Conservation (phyloP, 35 echinoderm and acorn worm species). For the Nesometra sesokonis region DNA sequence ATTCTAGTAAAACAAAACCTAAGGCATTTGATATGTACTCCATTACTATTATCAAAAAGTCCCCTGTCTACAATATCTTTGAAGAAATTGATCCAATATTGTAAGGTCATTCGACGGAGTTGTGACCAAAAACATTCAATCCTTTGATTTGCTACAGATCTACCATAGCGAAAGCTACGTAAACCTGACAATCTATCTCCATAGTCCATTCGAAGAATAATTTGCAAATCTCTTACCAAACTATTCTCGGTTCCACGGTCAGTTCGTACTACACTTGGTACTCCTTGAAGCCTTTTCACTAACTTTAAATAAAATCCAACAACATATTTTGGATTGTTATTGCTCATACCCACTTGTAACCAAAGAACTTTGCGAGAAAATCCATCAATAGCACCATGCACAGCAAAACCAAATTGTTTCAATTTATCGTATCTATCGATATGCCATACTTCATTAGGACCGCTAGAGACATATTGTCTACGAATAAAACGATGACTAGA, state of each 20-base stretch:
- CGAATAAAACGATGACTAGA: constrained; percentile 17
- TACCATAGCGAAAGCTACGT: constrained; percentile 40
- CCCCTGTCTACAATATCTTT: constrained; percentile 40
- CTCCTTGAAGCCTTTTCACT: constrained; percentile 15
- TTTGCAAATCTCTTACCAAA: constrained; percentile 20
- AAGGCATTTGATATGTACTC: constrained; percentile 37
- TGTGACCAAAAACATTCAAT: constrained; percentile 44
- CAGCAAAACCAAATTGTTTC: constrained; percentile 56
- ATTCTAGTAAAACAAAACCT: constrained; percentile 46
- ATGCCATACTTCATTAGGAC: constrained; percentile 46
- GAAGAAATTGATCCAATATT: constrained; percentile 51
- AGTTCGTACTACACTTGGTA: constrained; percentile 39
- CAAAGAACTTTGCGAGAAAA: constrained; percentile 68
- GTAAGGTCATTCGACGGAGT: constrained; percentile 11
- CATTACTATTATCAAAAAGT: constrained; percentile 46
- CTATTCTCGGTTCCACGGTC: constrained; percentile 68
- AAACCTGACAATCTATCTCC: constrained; percentile 18
- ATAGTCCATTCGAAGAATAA: constrained; percentile 26
- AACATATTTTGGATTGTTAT: constrained; percentile 46
- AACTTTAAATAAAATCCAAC: constrained; percentile 22
- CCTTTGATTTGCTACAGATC: constrained; percentile 40
- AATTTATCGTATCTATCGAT: constrained; percentile 75
- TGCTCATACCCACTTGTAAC: constrained; percentile 34
- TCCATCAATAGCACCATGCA: constrained; percentile 57
- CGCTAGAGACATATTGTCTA: constrained; percentile 25